Conservation (phyloP, 2,888 invertebrate genomes). For the Physocephala rufipes region DNA sequence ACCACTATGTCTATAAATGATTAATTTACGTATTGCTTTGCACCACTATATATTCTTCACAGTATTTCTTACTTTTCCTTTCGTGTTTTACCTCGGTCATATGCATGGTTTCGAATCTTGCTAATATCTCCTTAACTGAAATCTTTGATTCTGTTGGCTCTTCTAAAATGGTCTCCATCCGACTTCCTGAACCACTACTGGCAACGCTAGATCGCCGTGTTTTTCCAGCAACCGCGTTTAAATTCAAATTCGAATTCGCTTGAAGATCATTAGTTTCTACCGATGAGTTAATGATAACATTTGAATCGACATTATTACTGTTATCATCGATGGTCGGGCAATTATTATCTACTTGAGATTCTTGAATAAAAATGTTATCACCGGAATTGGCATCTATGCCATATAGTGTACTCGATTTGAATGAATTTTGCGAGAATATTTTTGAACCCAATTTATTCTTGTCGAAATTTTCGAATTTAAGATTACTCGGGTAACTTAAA, state of each 20-base stretch:
- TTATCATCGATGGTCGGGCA: neutral
- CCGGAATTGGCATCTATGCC: neutral
- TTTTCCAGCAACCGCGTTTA: conserved; percentile 43
- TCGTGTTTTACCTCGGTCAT: conserved; percentile 58
- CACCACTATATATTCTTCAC: too few relatives aligned
- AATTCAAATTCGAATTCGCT: conserved; percentile 1
- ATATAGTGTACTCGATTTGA: neutral
- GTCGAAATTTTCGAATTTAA: conserved; percentile 24
- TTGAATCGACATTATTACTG: neutral
- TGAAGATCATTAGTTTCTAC: conserved; percentile 4
- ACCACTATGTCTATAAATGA: too few relatives aligned
- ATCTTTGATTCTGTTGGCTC: conserved; percentile 82
- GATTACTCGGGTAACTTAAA: conserved; percentile 29
- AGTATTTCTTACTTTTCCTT: too few relatives aligned
- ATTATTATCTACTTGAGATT: conserved; percentile 21
- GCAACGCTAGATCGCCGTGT: conserved; percentile 63
- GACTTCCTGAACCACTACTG: conserved; percentile 69
- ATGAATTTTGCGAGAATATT: conserved; percentile 13
- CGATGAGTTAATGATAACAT: neutral
- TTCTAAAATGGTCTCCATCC: conserved; percentile 85
- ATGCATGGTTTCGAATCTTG: conserved; percentile 79
- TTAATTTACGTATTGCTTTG: too few relatives aligned
- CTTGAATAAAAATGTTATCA: conserved; percentile 23
- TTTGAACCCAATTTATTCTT: conserved; percentile 29
- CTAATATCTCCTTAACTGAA: conserved; percentile 83